Percentiles rank a stretch among this genome's conserved stretches.
phyloP scores from a whole-genome alignment of 1,140 invertebrate genomes.

The Sweltsa coloradensis region DNA sequence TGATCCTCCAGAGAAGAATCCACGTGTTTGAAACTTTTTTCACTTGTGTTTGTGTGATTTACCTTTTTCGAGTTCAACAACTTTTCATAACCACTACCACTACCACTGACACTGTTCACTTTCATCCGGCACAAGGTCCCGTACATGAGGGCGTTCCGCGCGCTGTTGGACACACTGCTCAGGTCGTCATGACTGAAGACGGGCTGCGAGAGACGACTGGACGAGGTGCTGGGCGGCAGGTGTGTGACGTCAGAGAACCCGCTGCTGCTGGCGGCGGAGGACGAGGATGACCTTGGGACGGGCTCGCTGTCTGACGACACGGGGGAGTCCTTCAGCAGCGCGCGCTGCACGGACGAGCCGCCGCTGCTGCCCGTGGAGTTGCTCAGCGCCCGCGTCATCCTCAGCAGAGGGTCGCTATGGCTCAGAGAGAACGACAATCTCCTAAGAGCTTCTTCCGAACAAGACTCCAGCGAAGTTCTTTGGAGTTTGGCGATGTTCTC shows the following conservation, averaged over 20 bases:
- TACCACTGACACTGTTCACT: no score
- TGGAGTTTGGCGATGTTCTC: no score
- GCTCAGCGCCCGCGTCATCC: background rate
- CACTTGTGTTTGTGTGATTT: no score
- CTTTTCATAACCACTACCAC: no score
- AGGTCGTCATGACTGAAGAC: constrained; percentile 23
- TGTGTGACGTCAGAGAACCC: constrained; percentile 3
- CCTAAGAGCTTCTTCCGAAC: constrained; percentile 7
- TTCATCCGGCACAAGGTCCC: constrained; percentile 22
- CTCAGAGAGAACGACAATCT: constrained; percentile 6
- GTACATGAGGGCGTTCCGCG: constrained; percentile 28
- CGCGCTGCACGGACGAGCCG: no score
- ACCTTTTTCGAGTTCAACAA: no score
- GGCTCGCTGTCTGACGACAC: no score
- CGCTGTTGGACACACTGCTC: constrained; percentile 23
- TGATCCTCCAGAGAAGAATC: no score
- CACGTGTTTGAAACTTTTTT: no score
- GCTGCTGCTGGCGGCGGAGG: constrained; percentile 4
- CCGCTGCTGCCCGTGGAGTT: background rate
- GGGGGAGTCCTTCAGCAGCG: no score
- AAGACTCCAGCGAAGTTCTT: no score
- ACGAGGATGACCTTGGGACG: background rate
- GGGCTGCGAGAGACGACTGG: constrained; percentile 3
- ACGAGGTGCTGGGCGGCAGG: background rate
- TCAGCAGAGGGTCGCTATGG: background rate